Evolutionary conservation across 92 coral and sea anemone genomes (phyloP).

Genomic region (Epizoanthus rinbou): DNA sequence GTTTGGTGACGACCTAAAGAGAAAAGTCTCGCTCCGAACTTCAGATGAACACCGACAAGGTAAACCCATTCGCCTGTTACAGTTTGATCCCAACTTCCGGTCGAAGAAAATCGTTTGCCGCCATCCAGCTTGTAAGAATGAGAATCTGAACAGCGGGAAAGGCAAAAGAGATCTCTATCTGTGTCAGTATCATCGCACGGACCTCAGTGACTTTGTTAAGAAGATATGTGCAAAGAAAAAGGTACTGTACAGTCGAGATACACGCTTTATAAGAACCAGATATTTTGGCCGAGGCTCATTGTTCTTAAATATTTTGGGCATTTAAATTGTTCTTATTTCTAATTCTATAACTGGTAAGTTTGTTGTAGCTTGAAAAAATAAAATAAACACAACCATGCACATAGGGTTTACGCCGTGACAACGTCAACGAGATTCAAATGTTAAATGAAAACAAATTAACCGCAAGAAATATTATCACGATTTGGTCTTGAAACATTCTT

Average conservation of each 20-base stretch:
- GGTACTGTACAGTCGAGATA: not conserved
- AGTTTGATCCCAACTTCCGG: constrained; percentile 65
- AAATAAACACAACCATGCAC: too few relatives aligned
- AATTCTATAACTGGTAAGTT: too few relatives aligned
- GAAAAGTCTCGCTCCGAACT: constrained; percentile 45
- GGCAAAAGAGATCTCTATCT: constrained; percentile 73
- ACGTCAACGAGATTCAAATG: too few relatives aligned
- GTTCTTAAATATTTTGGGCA: too few relatives aligned
- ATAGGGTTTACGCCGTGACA: too few relatives aligned
- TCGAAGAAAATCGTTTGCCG: constrained; percentile 59
- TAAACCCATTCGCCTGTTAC: constrained; percentile 40
- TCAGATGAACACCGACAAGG: constrained; percentile 12
- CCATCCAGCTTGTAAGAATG: constrained; percentile 51
- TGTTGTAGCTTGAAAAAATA: too few relatives aligned
- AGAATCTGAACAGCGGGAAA: constrained; percentile 24
- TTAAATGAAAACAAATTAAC: too few relatives aligned
- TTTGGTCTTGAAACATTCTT: too few relatives aligned
- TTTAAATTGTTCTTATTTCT: too few relatives aligned
- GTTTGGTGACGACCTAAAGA: constrained; percentile 23
- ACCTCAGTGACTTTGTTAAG: constrained; percentile 37
- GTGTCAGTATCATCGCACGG: constrained; percentile 55
- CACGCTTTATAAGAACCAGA: too few relatives aligned
- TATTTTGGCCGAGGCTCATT: too few relatives aligned
- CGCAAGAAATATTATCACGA: too few relatives aligned
- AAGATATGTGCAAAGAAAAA: constrained; percentile 49